phyloP scores from a whole-genome alignment of 2,888 invertebrate species.

The Drosophila neotestacea region DNA sequence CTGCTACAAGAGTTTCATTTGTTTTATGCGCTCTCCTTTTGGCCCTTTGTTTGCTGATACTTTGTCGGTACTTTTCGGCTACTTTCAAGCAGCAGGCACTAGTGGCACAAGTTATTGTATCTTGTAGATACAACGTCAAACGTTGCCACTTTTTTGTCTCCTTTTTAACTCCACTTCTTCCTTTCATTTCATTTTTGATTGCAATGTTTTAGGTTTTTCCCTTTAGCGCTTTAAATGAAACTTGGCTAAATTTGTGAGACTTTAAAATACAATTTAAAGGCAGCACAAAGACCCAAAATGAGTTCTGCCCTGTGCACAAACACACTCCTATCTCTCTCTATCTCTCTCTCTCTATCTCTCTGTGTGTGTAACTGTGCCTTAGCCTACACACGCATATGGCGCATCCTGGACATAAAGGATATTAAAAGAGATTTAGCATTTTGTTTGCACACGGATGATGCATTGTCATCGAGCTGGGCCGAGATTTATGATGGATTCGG shows the following conservation, averaged over 20 bases:
- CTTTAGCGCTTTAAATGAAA: conserved; percentile 28
- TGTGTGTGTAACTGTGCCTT: conserved; percentile 48
- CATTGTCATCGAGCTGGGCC: conserved; percentile 84
- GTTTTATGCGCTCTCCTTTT: conserved; percentile 78
- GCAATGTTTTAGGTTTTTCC: conserved; percentile 13
- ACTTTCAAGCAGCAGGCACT: conserved; percentile 73
- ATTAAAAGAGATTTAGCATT: conserved; percentile 83
- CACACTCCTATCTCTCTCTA: neutral
- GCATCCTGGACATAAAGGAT: conserved; percentile 80
- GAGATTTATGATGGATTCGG: conserved; percentile 83
- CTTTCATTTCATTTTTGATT: conserved; percentile 44
- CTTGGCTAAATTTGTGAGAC: conserved; percentile 34
- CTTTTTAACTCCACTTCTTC: neutral
- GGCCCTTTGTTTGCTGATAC: conserved; percentile 80
- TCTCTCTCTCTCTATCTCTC: neutral
- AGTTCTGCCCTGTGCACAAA: conserved; percentile 7
- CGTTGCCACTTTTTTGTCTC: conserved; percentile 48
- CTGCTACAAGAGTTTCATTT: conserved; percentile 78
- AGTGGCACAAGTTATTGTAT: conserved; percentile 78
- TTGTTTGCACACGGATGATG: conserved; percentile 84
- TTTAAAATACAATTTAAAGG: conserved; percentile 65
- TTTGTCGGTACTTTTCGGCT: conserved; percentile 81
- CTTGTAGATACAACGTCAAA: conserved; percentile 75
- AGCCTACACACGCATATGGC: conserved; percentile 76
- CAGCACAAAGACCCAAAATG: conserved; percentile 32